These are phyloP conservation scores for Andrena bicolor DNA, from an alignment of 2,888 invertebrate species.

Conservation along the genomic window DNA sequence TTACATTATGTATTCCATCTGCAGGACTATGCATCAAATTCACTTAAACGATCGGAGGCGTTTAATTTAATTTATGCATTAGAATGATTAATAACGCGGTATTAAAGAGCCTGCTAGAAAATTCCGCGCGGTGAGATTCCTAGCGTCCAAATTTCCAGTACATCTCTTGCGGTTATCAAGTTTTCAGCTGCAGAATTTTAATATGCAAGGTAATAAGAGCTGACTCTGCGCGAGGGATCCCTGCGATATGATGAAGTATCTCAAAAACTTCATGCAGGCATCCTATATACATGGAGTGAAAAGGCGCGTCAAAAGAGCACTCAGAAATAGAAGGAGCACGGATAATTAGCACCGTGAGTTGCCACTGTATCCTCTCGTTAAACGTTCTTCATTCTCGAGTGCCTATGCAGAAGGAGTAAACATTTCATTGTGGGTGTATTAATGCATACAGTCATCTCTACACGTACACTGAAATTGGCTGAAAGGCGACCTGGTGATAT, in stretches of 20 bases:
- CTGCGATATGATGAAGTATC: background rate
- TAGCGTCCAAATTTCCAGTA: too few relatives aligned
- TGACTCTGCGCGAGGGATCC: background rate
- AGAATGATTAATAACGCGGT: background rate
- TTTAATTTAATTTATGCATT: background rate
- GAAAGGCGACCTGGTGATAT: slow-evolving; percentile 21
- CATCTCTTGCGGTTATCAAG: too few relatives aligned
- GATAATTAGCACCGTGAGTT: slow-evolving; percentile 43
- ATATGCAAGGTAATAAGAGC: background rate
- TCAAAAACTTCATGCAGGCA: background rate
- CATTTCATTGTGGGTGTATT: slow-evolving; percentile 35
- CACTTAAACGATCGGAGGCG: background rate
- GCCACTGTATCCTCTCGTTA: slow-evolving; percentile 42
- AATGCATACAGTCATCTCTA: background rate
- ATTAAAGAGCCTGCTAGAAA: background rate
- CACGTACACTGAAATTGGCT: slow-evolving; percentile 10
- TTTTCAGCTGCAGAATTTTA: background rate
- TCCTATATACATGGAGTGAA: background rate
- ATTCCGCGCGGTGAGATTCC: too few relatives aligned
- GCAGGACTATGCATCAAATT: background rate
- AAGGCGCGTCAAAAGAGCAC: slow-evolving; percentile 24
- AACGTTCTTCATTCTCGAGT: slow-evolving; percentile 53
- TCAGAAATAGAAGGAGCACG: slow-evolving; percentile 17
- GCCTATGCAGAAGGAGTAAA: slow-evolving; percentile 43
- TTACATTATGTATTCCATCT: slow-evolving; percentile 16